Base-by-base conservation (phyloP, 2,113 vertebrate genomes). In the Seriola dumerili region DNA sequence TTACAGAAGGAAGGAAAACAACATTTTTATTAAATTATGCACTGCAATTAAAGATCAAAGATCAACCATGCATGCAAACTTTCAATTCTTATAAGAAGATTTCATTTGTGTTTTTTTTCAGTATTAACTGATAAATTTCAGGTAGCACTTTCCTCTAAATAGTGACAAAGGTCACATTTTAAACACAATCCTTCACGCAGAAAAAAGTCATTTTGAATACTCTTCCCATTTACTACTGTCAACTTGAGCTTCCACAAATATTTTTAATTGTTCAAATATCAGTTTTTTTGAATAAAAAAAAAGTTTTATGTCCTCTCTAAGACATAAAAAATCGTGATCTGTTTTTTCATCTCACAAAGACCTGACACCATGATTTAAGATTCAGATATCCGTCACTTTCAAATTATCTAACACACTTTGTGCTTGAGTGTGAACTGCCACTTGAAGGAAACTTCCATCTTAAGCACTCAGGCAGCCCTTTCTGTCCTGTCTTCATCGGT, bases 401-500 rank as follows among this genome's bases (percentile, higher is more conserved):
- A 85, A 88, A 90, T 81, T 17, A 29, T 42, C 67, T n/a, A 42
- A 70, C 46, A 72, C 86, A 82, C 73, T 84, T 80, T 75, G 67
- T 68, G 29, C 87, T 79, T 42, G 72, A 85, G 87, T 76, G 83
- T 85, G 81, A 84, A 86, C 72, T 12, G 46, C 73, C 80, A 81
- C 86, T 93, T 68, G 64, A 89, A 48, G 78, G 54, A 58, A 85
- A 76, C 89, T 62, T 91, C 74, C 78, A 81, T 81, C 72, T 81
- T 32, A 62, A 80, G 42, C 59, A 78, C 88, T 90, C 65, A 13
- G 73, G 69, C 72, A 38, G 36, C 17, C 32, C 66, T 81, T 74
- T 87, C 71, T 69, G 70, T 80, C 74, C 16, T 66, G 52, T 66
- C 44, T 85, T 66, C 76, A 46, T 40, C 40, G 64, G 74, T 83